Evolutionary conservation across 2,113 vertebrate species (phyloP).

Genomic region (Xiphorhynchus elegans): DNA sequence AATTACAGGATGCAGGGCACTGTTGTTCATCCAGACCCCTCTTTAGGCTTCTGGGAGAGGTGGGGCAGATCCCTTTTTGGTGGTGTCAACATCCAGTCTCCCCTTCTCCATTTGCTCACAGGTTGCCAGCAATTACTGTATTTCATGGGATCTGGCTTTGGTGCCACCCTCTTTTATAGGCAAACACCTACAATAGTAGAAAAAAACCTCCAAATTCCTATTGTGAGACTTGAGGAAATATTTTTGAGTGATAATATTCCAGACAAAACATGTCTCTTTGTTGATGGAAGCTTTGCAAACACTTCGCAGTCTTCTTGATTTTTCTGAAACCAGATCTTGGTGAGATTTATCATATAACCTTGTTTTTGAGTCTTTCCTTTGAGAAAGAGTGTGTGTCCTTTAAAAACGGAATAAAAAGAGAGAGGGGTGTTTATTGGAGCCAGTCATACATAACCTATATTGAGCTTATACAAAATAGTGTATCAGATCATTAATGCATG

Average conservation of each 20-base stretch:
- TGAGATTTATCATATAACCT: neutral
- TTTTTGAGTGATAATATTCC: neutral
- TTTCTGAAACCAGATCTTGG: neutral
- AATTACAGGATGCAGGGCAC: neutral
- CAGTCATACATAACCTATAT: neutral
- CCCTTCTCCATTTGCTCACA: neutral
- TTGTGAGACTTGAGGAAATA: neutral
- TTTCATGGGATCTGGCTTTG: neutral
- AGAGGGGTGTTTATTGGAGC: neutral
- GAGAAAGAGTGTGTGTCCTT: neutral
- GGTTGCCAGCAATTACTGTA: neutral
- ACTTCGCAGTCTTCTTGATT: neutral
- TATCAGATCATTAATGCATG: neutral
- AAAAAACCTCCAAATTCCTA: neutral
- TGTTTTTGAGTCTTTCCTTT: neutral
- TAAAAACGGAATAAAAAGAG: neutral
- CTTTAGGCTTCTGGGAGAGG: neutral
- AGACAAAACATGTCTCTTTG: neutral
- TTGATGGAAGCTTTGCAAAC: neutral
- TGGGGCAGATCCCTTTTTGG: neutral
- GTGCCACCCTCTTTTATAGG: neutral
- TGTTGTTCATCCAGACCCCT: neutral
- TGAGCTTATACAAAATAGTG: neutral
- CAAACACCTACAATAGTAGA: neutral
- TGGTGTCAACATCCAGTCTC: neutral